A percentile compares a stretch with the other conserved stretches of the same genome.
Evolutionary conservation across 2,113 vertebrate genomes (phyloP).

Genomic region (Amblyornis subalaris): DNA sequence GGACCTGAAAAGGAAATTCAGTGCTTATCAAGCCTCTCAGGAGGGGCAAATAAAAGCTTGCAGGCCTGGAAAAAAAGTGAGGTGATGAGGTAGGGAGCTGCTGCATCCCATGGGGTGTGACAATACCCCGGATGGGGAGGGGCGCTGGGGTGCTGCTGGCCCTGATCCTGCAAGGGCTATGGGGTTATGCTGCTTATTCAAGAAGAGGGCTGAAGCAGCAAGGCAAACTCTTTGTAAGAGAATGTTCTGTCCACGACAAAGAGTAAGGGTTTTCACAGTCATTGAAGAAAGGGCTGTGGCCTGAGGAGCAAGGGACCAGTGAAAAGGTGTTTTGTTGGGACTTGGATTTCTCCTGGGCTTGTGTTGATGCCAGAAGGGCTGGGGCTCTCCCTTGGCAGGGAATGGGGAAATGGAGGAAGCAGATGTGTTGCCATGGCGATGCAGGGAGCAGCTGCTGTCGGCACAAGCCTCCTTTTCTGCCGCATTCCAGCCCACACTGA

Average conservation of each 20-base stretch:
- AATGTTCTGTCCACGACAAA: not conserved
- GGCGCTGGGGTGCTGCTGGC: not conserved
- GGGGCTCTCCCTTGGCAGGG: not conserved
- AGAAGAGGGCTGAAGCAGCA: not conserved
- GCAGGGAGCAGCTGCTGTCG: not conserved
- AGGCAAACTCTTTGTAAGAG: not conserved
- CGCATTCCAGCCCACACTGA: rapidly evolving
- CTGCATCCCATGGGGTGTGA: not conserved
- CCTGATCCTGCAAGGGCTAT: not conserved
- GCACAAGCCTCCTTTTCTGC: not conserved
- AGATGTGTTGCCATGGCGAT: conserved; percentile 9
- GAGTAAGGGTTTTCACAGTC: not conserved
- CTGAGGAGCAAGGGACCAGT: rapidly evolving
- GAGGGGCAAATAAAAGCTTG: not conserved
- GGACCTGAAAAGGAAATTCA: not conserved
- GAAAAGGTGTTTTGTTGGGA: conserved; percentile 5
- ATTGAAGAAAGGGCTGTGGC: not conserved
- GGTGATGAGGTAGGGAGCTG: not conserved
- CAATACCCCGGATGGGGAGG: not conserved
- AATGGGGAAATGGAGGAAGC: not conserved
- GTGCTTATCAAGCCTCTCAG: not conserved
- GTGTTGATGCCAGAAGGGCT: not conserved
- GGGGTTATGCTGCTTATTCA: rapidly evolving
- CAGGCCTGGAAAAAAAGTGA: not conserved
- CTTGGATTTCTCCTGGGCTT: not conserved